Percentiles rank a stretch among this genome's conserved stretches.
Conservation (phyloP, 2,797 vertebrate species). For the Aplochiton taeniatus region DNA sequence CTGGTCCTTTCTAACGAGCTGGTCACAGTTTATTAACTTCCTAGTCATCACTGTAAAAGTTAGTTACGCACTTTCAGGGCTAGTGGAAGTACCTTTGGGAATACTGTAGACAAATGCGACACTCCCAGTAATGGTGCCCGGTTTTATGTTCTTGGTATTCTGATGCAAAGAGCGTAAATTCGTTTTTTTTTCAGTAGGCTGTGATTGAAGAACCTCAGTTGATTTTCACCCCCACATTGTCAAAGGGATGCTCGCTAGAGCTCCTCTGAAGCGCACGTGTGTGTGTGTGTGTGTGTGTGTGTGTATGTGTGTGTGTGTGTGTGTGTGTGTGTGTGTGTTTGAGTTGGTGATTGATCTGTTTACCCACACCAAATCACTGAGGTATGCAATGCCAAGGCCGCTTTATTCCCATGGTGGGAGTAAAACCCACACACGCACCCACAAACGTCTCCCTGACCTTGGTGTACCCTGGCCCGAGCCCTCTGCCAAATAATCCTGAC, state of each 20-base stretch:
- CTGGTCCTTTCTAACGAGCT: no score
- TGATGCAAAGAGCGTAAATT: not conserved
- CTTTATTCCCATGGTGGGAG: conserved; percentile 35
- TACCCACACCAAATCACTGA: conserved; percentile 54
- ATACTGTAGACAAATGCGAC: not conserved
- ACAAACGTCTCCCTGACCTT: conserved; percentile 32
- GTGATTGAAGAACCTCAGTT: conserved; percentile 27
- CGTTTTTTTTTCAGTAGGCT: conserved; percentile 17
- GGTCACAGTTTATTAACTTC: no score
- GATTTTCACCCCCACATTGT: conserved; percentile 37
- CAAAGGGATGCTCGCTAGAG: conserved; percentile 31
- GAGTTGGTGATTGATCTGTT: conserved; percentile 68
- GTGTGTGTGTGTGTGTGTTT: conserved; percentile 7
- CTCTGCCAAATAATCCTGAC: conserved; percentile 15
- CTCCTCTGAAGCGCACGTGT: conserved; percentile 35
- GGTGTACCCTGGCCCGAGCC: conserved; percentile 5
- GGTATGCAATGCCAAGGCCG: conserved; percentile 43
- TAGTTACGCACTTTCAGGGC: no score
- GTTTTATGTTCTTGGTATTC: not conserved
- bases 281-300: not conserved
- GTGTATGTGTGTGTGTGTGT: not conserved
- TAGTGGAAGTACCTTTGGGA: no score
- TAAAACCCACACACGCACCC: conserved; percentile 28
- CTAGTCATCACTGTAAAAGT: no score
- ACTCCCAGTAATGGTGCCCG: not conserved